A percentile compares a stretch with the other conserved stretches of the same genome.
These are phyloP conservation scores for Vanessa atalanta DNA, from an alignment of 1,140 invertebrate genomes.

Conservation along the genomic window DNA sequence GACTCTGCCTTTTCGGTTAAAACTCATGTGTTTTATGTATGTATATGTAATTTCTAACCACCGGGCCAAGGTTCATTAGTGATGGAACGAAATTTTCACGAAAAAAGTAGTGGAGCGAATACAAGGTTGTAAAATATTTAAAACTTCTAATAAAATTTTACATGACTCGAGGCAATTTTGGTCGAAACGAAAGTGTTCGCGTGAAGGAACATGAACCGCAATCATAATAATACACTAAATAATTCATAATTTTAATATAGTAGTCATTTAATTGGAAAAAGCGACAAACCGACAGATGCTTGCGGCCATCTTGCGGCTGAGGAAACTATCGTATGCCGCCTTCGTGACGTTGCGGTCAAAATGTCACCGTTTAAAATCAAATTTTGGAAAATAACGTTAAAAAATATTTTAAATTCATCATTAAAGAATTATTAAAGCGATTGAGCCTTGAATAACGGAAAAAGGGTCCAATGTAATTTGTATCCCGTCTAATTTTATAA, in stretches of 20 bases:
- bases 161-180: constrained; percentile 56
- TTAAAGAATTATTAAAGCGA: constrained; percentile 23
- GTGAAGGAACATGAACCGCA: constrained; percentile 63
- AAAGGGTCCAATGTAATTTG: constrained; percentile 18
- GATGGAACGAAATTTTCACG: too few species aligned
- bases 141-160: constrained; percentile 48
- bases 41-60: too few species aligned
- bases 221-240: constrained; percentile 61
- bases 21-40: too few species aligned
- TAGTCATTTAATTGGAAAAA: constrained; percentile 69
- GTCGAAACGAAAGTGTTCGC: constrained; percentile 63
- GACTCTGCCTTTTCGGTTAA: too few species aligned
- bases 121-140: background rate
- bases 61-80: too few species aligned
- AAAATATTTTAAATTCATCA: constrained; percentile 27
- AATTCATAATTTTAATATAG: constrained; percentile 66
- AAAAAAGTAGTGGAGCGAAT: background rate
- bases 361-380: constrained; percentile 71
- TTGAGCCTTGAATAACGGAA: constrained; percentile 8
- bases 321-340: constrained; percentile 54
- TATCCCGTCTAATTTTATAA: background rate
- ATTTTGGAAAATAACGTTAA: constrained; percentile 18
- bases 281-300: constrained; percentile 79
- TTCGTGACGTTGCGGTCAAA: constrained; percentile 72
- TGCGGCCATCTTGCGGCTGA: constrained; percentile 71